Conservation (phyloP, 2,888 invertebrate species). For the Acronicta psi region DNA sequence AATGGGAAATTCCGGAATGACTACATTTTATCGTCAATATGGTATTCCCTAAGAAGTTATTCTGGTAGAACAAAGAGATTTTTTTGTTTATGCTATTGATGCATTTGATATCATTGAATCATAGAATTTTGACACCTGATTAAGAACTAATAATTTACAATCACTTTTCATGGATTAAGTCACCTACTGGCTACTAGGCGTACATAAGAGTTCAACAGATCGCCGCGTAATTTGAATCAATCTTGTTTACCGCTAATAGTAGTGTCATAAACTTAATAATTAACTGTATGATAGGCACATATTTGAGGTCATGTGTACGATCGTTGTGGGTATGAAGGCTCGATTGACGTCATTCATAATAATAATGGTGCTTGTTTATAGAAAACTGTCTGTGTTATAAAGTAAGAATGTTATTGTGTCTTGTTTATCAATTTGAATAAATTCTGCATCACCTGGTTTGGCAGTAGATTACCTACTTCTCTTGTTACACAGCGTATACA, state of each 20-base stretch:
- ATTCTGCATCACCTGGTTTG: background rate
- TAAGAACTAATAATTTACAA: no score
- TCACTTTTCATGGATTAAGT: background rate
- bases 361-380: conserved; percentile 60
- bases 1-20: conserved; percentile 16
- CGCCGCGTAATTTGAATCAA: conserved; percentile 8
- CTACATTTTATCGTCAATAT: background rate
- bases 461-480: no score
- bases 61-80: conserved; percentile 21
- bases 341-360: conserved; percentile 61
- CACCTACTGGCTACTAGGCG: no score
- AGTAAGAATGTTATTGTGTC: conserved; percentile 45
- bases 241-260: conserved; percentile 36
- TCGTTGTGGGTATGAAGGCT: conserved; percentile 36
- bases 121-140: no score
- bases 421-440: background rate
- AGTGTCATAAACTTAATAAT: conserved; percentile 43
- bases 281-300: conserved; percentile 21
- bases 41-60: background rate
- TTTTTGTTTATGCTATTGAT: conserved; percentile 5
- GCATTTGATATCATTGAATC: conserved; percentile 10
- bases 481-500: no score
- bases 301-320: conserved; percentile 48
- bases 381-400: conserved; percentile 45
- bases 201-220: conserved; percentile 4